A percentile compares a stretch with the other conserved stretches of the same genome.
Evolutionary conservation across 2,797 vertebrate species (phyloP).

Genomic region (Tolypeutes matacus): DNA sequence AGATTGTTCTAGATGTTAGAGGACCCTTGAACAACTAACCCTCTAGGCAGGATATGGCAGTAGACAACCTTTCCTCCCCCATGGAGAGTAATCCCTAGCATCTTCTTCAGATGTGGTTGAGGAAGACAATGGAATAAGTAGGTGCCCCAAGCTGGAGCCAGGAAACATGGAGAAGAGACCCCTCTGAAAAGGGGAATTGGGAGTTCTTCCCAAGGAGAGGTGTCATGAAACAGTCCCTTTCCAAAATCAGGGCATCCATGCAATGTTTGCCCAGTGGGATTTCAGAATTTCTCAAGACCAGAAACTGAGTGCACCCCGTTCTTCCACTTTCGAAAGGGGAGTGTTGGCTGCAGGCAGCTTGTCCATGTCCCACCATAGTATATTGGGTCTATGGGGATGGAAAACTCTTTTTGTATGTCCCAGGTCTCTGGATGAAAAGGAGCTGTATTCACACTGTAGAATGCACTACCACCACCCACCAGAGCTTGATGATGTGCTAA

Average conservation of each 20-base stretch:
- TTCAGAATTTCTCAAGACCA: background rate
- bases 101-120: background rate
- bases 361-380: background rate
- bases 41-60: too few relatives aligned
- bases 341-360: background rate
- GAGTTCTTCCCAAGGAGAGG: background rate
- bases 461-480: background rate
- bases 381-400: background rate
- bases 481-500: background rate
- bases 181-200: background rate
- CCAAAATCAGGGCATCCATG: background rate
- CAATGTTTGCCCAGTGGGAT: rapidly evolving
- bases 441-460: background rate
- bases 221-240: background rate
- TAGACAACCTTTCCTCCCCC: background rate
- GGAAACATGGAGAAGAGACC: background rate
- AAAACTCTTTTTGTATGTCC: background rate
- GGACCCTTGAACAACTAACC: too few relatives aligned
- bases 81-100: background rate
- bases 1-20: background rate
- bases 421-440: background rate
- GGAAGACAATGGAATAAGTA: background rate
- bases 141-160: background rate
- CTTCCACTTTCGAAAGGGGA: background rate
- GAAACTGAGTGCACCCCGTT: too few relatives aligned